These are phyloP conservation scores for Oxyruncus cristatus DNA, from an alignment of 2,113 vertebrate species.

Conservation along the genomic window DNA sequence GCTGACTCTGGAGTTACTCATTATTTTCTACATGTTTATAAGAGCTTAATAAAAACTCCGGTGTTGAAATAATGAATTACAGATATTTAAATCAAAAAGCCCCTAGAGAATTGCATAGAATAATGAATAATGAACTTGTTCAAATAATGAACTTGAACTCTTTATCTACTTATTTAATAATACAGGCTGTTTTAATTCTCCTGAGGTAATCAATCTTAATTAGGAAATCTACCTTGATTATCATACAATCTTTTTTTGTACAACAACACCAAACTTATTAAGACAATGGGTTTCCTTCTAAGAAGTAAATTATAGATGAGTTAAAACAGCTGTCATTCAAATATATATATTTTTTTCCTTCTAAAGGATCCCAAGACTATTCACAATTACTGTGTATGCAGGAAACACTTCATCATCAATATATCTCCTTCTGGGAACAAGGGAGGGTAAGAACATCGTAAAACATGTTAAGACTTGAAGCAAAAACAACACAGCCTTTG, in stretches of 20 bases:
- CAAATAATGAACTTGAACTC: not conserved
- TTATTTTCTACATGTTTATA: not conserved
- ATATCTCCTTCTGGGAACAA: not conserved
- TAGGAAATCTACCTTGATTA: not conserved
- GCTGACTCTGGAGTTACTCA: not conserved
- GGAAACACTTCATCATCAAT: not conserved
- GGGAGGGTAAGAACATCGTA: rapidly evolving
- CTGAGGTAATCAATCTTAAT: not conserved
- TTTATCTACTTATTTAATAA: not conserved
- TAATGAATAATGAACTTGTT: too few relatives aligned
- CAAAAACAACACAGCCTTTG: not conserved
- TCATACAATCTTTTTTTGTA: not conserved
- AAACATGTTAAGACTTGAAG: not conserved
- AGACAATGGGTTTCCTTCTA: not conserved
- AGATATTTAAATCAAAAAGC: not conserved
- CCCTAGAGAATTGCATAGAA: not conserved
- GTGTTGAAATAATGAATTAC: not conserved
- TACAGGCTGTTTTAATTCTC: not conserved
- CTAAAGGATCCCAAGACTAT: not conserved
- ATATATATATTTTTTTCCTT: not conserved
- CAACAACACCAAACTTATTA: not conserved
- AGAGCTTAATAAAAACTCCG: not conserved
- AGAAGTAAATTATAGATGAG: not conserved
- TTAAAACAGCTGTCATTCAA: not conserved
- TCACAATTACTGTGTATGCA: not conserved